These are phyloP conservation scores for Zaprionus gabonicus DNA, from an alignment of 1,140 invertebrate species.

Conservation along the genomic window DNA sequence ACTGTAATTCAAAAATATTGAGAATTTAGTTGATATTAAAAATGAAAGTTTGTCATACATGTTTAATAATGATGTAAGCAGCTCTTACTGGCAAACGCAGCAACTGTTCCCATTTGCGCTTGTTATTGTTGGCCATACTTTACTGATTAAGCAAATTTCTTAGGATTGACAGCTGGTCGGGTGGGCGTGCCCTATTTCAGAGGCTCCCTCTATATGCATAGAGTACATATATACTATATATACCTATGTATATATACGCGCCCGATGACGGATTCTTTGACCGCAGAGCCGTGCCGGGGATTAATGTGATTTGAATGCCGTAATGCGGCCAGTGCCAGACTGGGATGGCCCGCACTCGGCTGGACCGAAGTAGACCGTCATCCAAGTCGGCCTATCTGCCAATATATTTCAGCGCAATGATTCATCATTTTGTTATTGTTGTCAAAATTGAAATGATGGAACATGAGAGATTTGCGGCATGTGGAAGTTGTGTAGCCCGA, in stretches of 20 bases:
- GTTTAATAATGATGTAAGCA: no score
- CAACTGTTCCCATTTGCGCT: conserved; percentile 32
- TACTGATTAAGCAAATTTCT: conserved; percentile 73
- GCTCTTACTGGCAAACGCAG: no score
- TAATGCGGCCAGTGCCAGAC: conserved; percentile 51
- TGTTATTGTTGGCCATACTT: conserved; percentile 65
- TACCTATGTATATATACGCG: conserved; percentile 9
- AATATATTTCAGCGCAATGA: conserved; percentile 62
- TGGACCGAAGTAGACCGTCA: no score
- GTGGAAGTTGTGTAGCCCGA: conserved; percentile 15
- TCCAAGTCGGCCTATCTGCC: conserved; percentile 25
- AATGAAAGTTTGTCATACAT: no score
- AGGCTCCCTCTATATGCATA: neutral
- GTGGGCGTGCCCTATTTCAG: neutral
- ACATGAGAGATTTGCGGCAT: conserved; percentile 19
- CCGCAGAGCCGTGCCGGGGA: conserved; percentile 8
- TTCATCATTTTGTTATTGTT: conserved; percentile 52
- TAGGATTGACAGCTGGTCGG: conserved; percentile 61
- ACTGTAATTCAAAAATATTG: no score
- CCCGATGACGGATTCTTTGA: conserved; percentile 1
- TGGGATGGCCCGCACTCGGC: neutral
- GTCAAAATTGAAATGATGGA: neutral
- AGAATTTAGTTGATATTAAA: no score
- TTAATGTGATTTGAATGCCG: conserved; percentile 71
- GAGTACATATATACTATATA: neutral